Evolutionary conservation across 1,140 invertebrate genomes (phyloP).

Genomic region (Bombus pyrosoma): DNA sequence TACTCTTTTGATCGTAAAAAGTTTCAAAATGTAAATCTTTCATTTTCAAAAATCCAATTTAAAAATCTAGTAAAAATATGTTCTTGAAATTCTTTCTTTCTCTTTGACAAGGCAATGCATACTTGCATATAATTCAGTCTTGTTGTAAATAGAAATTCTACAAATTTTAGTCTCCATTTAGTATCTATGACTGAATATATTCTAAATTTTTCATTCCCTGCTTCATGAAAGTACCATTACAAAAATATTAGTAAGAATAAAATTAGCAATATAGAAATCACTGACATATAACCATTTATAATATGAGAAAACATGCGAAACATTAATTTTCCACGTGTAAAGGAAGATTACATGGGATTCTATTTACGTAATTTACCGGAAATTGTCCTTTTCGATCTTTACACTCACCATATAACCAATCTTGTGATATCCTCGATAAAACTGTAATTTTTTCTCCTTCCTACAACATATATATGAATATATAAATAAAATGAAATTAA

Average conservation of each 20-base stretch:
- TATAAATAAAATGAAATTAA: not conserved
- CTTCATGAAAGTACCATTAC: not conserved
- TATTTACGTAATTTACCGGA: conserved; percentile 90
- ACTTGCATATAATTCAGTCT: conserved; percentile 55
- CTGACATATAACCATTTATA: conserved; percentile 8
- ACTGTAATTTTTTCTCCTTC: conserved; percentile 89
- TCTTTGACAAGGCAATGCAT: conserved; percentile 12
- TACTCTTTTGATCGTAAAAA: conserved; percentile 12
- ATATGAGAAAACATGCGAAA: conserved; percentile 25
- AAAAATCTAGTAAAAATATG: conserved; percentile 17
- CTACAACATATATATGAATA: conserved; percentile 72
- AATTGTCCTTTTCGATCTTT: conserved; percentile 89
- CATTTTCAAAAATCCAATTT: conserved; percentile 22
- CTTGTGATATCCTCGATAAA: conserved; percentile 87
- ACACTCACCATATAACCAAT: conserved; percentile 92
- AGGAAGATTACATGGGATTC: conserved; percentile 78
- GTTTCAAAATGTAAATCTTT: conserved; percentile 11
- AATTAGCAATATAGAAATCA: conserved; percentile 41
- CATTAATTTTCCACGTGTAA: not conserved
- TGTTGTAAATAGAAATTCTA: conserved; percentile 45
- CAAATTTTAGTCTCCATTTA: conserved; percentile 21
- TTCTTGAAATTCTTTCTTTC: not conserved
- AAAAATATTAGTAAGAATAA: conserved; percentile 13
- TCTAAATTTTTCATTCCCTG: conserved; percentile 4
- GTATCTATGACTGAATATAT: conserved; percentile 8